Conservation (phyloP, 1,140 invertebrate species). For the Daktulosphaira vitifoliae region DNA sequence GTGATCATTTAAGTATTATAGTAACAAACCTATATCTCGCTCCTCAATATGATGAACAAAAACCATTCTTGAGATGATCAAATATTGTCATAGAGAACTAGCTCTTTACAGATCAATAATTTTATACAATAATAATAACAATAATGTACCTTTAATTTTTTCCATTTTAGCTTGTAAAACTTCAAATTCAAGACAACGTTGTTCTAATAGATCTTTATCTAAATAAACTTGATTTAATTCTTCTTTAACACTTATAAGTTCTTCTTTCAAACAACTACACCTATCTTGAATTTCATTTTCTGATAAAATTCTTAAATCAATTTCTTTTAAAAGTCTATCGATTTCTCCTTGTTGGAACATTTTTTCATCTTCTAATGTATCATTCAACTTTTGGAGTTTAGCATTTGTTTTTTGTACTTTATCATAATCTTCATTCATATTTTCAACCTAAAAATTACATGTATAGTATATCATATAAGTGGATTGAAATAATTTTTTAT, state of each 20-base stretch:
- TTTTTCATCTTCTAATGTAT: slow-evolving; percentile 65
- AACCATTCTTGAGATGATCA: too few relatives aligned
- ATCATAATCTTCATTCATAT: slow-evolving; percentile 62
- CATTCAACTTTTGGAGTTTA: slow-evolving; percentile 62
- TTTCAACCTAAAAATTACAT: slow-evolving; percentile 53
- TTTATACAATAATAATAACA: slow-evolving; percentile 28
- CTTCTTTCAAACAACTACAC: slow-evolving; percentile 62
- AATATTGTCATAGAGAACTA: too few relatives aligned
- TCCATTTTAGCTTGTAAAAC: slow-evolving; percentile 61
- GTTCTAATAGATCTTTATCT: slow-evolving; percentile 63
- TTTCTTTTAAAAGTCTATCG: slow-evolving; percentile 58
- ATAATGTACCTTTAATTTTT: slow-evolving; percentile 57
- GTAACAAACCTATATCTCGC: too few relatives aligned
- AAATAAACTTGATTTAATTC: slow-evolving; percentile 64
- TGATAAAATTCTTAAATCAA: slow-evolving; percentile 50
- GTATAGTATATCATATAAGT: background rate
- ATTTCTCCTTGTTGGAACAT: slow-evolving; percentile 61
- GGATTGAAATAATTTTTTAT: background rate
- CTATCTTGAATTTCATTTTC: slow-evolving; percentile 60
- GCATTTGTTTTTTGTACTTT: slow-evolving; percentile 62
- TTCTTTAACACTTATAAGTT: slow-evolving; percentile 60
- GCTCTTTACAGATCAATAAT: too few relatives aligned
- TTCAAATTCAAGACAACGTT: slow-evolving; percentile 67
- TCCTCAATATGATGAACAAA: too few relatives aligned
- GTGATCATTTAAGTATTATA: too few relatives aligned